A percentile compares a stretch with the other conserved stretches of the same genome.
These are phyloP conservation scores for Lamellibrachia luymesi DNA, from an alignment of 1,140 invertebrate genomes.

Conservation along the genomic window DNA sequence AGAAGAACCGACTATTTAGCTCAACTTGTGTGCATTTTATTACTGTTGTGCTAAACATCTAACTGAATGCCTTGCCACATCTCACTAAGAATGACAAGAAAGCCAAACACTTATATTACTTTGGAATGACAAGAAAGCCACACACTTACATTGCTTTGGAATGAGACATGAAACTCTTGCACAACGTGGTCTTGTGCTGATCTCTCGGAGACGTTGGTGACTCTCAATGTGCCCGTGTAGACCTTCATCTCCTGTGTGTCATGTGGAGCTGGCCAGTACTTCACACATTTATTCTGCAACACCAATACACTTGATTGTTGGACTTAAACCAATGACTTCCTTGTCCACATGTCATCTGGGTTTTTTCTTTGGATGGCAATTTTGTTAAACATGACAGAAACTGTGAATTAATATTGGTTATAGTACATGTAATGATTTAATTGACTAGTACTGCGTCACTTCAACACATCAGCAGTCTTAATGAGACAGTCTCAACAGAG, in stretches of 20 bases:
- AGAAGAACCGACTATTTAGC: too few species aligned
- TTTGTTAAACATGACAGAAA: too few species aligned
- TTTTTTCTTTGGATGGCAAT: too few species aligned
- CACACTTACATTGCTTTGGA: conserved; percentile 1
- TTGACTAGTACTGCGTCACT: neutral
- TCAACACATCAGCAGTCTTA: neutral
- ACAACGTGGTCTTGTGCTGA: conserved; percentile 86
- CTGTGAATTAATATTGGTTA: too few species aligned
- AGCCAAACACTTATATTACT: too few species aligned
- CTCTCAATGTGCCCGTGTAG: conserved; percentile 67
- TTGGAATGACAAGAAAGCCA: too few species aligned
- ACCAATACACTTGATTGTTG: neutral
- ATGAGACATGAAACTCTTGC: conserved; percentile 73
- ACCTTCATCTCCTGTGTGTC: conserved; percentile 32
- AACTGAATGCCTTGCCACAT: too few species aligned
- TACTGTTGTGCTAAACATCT: too few species aligned
- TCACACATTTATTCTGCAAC: conserved; percentile 82
- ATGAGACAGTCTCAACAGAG: neutral
- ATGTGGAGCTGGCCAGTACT: conserved; percentile 87
- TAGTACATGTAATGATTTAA: neutral
- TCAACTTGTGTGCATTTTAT: too few species aligned
- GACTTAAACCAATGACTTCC: too few species aligned
- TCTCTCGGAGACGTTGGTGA: conserved; percentile 72
- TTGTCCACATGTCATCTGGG: too few species aligned
- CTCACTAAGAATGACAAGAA: too few species aligned